phyloP scores from a whole-genome alignment of 2,888 invertebrate genomes.

The Lobophora halterata region DNA sequence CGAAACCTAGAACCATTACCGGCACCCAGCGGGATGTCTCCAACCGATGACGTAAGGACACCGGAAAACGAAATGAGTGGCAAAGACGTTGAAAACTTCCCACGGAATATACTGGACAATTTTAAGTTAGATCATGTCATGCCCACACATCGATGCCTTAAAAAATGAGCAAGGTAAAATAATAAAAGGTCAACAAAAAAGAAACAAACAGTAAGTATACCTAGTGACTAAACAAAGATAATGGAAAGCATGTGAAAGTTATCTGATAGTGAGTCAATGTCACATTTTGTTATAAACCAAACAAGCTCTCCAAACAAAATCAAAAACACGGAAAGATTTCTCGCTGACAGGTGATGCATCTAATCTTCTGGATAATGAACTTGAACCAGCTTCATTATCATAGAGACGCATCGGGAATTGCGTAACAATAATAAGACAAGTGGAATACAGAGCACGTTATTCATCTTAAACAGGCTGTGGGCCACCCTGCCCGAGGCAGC shows the following conservation, averaged over 20 bases:
- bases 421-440: conserved; percentile 13
- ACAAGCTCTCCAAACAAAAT: conserved; percentile 15
- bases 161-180: too few relatives aligned
- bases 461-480: conserved; percentile 20
- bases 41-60: conserved; percentile 59
- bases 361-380: conserved; percentile 7
- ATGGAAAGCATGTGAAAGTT: conserved; percentile 14
- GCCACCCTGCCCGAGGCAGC: conserved; percentile 15
- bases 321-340: conserved; percentile 14
- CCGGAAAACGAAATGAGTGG: conserved; percentile 44
- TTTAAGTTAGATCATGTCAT: too few relatives aligned
- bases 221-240: conserved; percentile 4
- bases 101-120: too few relatives aligned
- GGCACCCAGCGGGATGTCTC: conserved; percentile 47
- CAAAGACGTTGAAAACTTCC: conserved; percentile 59
- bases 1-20: too few relatives aligned
- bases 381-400: conserved; percentile 1
- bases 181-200: too few relatives aligned
- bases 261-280: conserved; percentile 18
- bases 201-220: too few relatives aligned
- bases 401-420: conserved; percentile 3
- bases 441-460: conserved; percentile 12
- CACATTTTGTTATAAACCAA: conserved; percentile 11
- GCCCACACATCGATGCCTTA: too few relatives aligned
- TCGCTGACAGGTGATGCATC: conserved; percentile 9